Base-by-base conservation (phyloP, 2,797 vertebrate genomes). In the Acanthornis magna region DNA sequence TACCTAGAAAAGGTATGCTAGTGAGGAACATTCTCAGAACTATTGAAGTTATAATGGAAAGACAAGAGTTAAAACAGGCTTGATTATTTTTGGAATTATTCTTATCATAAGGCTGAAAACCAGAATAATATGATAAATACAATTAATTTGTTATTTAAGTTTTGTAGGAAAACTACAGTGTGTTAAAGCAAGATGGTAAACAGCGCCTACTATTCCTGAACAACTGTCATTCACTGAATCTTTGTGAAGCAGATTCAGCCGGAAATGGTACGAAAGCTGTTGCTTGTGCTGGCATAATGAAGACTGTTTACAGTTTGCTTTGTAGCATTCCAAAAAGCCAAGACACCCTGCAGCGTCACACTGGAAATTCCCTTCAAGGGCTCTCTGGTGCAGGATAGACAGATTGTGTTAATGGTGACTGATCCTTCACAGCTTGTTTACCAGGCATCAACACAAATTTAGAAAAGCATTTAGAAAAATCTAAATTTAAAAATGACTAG, bases 391-490 rank as follows among this genome's bases (percentile, higher is more conserved):
- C 60, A 85, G 74, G 74, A 82, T 84, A 78, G 89, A 92, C 88
- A 94, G 93, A 92, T 85, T 96, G 93, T 93, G 83, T 78, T 93
- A 96, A 95, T 90, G 58, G 88, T 91, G 80, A 61, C 74, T 84
- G 93, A 86, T 93, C 34, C 66, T 88, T 93, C 93, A 65, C 66
- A 94, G 80, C 73, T 91, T 91, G 86, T 86, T 96, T 86, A 88
- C 65, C 65, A 72, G 70, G 38, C 76, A 86, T 77, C 79, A 80
- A 71, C 21, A 78, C 17, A 84, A 91, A 90, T 88, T 86, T 94
- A 62, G 40, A 75, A 86, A 78, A 78, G 10, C 12, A 42, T 58
- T 88, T 65, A 67, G 54, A 61, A 81, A 91, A 50, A 58, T 55
- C 77, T 66, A 62, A 78, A 84, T 84, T 95, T 91, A 58, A 91